These are phyloP conservation scores for Eupithecia abbreviata DNA, from an alignment of 2,888 invertebrate genomes.

Conservation along the genomic window DNA sequence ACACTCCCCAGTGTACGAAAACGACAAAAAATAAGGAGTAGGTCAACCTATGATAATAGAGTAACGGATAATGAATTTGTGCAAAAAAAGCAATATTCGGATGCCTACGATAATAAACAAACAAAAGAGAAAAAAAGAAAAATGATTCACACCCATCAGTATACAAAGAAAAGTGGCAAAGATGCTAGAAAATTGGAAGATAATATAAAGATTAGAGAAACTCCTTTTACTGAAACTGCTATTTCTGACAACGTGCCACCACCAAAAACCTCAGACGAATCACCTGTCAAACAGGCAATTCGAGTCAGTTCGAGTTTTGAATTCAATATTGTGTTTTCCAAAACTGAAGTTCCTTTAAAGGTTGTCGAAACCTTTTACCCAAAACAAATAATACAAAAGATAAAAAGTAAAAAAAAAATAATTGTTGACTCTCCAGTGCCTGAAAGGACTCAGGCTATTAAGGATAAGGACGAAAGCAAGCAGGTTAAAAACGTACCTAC, in stretches of 20 bases:
- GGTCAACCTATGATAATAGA: constrained; percentile 40
- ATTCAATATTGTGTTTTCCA: constrained; percentile 52
- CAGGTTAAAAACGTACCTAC: constrained; percentile 16
- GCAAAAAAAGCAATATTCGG: neutral
- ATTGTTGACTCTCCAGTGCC: neutral
- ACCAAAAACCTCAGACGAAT: neutral
- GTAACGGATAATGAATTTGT: neutral
- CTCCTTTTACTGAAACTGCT: neutral
- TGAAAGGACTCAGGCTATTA: neutral
- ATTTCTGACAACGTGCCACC: neutral
- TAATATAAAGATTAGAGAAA: neutral
- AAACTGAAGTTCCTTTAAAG: constrained; percentile 32
- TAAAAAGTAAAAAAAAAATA: neutral
- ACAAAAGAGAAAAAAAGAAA: neutral
- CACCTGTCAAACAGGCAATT: constrained; percentile 39
- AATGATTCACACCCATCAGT: neutral
- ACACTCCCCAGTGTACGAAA: constrained; percentile 20
- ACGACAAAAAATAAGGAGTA: constrained; percentile 42
- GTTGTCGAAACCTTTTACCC: neutral
- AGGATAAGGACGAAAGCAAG: constrained; percentile 3
- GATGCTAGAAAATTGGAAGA: neutral
- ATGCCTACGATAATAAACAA: neutral
- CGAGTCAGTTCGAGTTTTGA: constrained; percentile 50
- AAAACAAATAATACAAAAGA: neutral
- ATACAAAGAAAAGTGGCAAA: neutral